A percentile compares a stretch with the other conserved stretches of the same genome.
Conservation (phyloP, 1,140 invertebrate species). For the Pogonomyrmex californicus region DNA sequence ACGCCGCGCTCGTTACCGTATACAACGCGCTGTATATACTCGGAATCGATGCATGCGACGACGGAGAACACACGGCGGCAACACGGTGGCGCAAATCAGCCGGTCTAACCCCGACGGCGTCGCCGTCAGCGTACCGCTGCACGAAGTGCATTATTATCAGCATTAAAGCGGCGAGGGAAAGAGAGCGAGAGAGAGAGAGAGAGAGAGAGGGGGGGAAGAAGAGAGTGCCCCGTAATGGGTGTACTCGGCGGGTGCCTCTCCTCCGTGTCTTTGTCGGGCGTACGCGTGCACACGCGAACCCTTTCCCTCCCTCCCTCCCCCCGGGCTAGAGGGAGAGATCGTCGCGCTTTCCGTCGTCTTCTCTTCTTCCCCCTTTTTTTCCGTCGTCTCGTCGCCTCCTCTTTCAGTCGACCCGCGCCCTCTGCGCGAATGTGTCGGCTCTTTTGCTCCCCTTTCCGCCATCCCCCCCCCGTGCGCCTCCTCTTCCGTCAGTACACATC, state of each 20-base stretch:
- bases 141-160: conserved; percentile 71
- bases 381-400: conserved; percentile 36
- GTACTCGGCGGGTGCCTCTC: conserved; percentile 55
- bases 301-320: no score
- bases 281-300: not conserved
- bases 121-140: conserved; percentile 47
- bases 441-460: conserved; percentile 2
- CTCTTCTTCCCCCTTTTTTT: conserved; percentile 55
- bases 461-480: not conserved
- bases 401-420: conserved; percentile 34
- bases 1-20: conserved; percentile 55
- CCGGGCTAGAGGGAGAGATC: conserved; percentile 29
- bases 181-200: conserved; percentile 35
- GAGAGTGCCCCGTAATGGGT: conserved; percentile 62
- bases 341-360: conserved; percentile 27
- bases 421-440: conserved; percentile 54
- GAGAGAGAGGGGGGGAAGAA: not conserved
- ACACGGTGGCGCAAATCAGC: conserved; percentile 66
- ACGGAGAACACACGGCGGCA: conserved; percentile 46
- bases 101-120: conserved; percentile 60
- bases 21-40: conserved; percentile 23
- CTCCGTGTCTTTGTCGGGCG: conserved; percentile 38
- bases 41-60: conserved; percentile 67
- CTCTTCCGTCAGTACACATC: conserved; percentile 19
- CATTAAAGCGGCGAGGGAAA: conserved; percentile 8